phyloP scores from a whole-genome alignment of 2,113 vertebrate genomes.

The Pelobates fuscus region DNA sequence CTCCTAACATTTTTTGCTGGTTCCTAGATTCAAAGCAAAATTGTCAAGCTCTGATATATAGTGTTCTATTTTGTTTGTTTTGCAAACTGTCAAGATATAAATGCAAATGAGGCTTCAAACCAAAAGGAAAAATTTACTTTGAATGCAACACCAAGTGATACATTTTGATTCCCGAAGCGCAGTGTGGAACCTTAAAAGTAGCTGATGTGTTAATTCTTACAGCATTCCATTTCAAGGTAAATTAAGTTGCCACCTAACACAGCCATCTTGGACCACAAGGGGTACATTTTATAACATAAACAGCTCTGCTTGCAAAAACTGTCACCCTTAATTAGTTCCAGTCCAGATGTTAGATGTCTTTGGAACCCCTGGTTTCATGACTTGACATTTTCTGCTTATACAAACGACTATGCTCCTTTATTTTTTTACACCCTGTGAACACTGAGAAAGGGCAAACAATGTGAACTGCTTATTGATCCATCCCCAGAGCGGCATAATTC shows the following conservation, averaged over 20 bases:
- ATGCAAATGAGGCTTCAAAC: neutral
- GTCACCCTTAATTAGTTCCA: conserved; percentile 1
- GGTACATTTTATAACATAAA: conserved; percentile 11
- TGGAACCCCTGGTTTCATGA: neutral
- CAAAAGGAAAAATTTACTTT: neutral
- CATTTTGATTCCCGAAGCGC: neutral
- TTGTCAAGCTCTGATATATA: no score
- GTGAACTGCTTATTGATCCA: neutral
- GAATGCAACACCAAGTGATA: neutral
- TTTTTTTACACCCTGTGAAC: neutral
- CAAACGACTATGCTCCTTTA: neutral
- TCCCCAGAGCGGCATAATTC: neutral
- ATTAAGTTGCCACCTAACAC: conserved; percentile 37
- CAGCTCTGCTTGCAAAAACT: neutral
- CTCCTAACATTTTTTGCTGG: no score
- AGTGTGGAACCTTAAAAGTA: neutral
- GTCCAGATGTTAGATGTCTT: conserved; percentile 13
- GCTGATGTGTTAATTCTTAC: conserved; percentile 5
- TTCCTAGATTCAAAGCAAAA: no score
- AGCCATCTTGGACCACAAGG: conserved; percentile 4
- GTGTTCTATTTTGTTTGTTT: no score
- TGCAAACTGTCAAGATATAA: no score
- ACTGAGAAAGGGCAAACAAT: neutral
- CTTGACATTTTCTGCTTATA: neutral
- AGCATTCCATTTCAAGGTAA: conserved; percentile 36